phyloP scores from a whole-genome alignment of 2,113 vertebrate species.

The Ciconia boyciana region DNA sequence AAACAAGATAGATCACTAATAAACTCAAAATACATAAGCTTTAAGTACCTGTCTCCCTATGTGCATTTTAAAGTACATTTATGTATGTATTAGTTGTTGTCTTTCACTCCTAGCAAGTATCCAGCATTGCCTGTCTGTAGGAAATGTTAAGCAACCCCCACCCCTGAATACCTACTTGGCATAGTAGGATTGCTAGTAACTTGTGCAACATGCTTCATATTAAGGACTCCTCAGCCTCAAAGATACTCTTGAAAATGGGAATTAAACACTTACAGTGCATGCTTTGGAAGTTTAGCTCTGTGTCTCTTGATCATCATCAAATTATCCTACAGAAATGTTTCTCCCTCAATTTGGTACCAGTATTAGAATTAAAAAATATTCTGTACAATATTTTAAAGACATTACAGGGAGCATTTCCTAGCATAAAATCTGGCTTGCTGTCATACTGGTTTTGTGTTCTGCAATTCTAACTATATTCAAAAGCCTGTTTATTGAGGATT shows the following conservation, averaged over 20 bases:
- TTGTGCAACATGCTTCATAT: slow-evolving; percentile 10
- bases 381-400: neutral
- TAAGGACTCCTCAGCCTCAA: slow-evolving; percentile 35
- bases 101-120: slow-evolving; percentile 7
- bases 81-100: neutral
- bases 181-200: neutral
- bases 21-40: neutral
- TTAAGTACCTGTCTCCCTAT: neutral
- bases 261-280: neutral
- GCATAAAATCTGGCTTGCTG: neutral
- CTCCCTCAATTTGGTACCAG: neutral
- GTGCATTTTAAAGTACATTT: neutral
- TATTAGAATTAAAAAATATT: slow-evolving; percentile 4
- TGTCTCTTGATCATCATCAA: slow-evolving; percentile 32
- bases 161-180: neutral
- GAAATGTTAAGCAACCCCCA: neutral
- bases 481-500: neutral
- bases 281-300: slow-evolving; percentile 14
- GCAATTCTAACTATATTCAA: neutral
- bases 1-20: neutral
- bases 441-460: neutral
- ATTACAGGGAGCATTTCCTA: slow-evolving; percentile 6
- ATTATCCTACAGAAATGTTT: slow-evolving; percentile 23
- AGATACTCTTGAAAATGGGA: slow-evolving; percentile 17
- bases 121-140: neutral